Conservation (phyloP, 2,797 vertebrate genomes). For the Danio choprae region DNA sequence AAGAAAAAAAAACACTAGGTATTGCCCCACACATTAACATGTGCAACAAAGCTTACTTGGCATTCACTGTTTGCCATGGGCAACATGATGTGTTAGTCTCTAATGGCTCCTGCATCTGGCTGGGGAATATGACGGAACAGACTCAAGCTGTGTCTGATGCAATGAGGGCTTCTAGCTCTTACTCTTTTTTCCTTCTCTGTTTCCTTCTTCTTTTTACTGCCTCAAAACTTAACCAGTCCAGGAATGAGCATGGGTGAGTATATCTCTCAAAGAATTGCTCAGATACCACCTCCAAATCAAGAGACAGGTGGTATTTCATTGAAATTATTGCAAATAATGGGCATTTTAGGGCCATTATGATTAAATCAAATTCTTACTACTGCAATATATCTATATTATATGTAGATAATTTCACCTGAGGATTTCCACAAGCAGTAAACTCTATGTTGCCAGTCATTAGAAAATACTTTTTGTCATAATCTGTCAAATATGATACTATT, state of each 20-base stretch:
- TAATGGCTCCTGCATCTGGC: conserved; percentile 62
- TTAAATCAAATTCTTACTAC: neutral
- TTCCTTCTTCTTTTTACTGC: conserved; percentile 19
- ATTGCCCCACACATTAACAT: conserved; percentile 61
- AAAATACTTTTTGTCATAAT: too few species aligned
- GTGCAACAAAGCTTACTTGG: conserved; percentile 23
- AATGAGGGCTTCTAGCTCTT: conserved; percentile 2
- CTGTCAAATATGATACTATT: too few species aligned
- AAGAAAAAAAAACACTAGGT: conserved; percentile 33
- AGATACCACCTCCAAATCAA: conserved; percentile 1
- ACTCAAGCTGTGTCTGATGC: conserved; percentile 30
- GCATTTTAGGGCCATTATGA: neutral
- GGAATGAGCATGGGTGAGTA: neutral
- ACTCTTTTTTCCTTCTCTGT: neutral
- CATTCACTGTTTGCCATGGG: conserved; percentile 28
- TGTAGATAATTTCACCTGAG: too few species aligned
- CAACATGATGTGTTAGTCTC: conserved; percentile 56
- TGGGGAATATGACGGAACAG: conserved; percentile 38
- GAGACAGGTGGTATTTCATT: neutral
- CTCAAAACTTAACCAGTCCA: neutral
- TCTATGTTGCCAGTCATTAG: too few species aligned
- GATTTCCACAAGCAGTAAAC: too few species aligned
- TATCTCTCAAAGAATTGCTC: neutral
- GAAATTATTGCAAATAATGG: too few species aligned
- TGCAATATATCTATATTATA: neutral